These are phyloP conservation scores for Rhabdornis inornatus DNA, from an alignment of 2,113 vertebrate species.

Conservation along the genomic window DNA sequence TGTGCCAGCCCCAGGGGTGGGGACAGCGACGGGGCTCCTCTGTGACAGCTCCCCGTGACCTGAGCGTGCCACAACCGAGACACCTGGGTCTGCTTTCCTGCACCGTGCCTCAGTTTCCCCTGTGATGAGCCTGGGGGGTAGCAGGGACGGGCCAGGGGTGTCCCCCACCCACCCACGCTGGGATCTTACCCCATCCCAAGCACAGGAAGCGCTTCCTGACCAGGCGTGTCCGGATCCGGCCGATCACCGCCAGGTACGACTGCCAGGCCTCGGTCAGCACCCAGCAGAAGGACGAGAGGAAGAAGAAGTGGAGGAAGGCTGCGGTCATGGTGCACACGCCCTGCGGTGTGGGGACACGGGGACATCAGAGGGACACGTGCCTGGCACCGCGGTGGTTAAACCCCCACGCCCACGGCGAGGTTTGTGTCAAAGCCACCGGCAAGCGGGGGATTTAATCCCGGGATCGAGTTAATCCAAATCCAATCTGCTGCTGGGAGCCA, in stretches of 20 bases:
- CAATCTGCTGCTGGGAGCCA: not conserved
- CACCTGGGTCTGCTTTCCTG: not conserved
- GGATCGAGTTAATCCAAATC: constrained; percentile 49
- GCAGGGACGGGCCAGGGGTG: fast-evolving
- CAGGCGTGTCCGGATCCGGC: constrained; percentile 92
- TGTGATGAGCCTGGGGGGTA: not conserved
- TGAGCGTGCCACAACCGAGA: not conserved
- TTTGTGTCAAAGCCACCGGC: not conserved
- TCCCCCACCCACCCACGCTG: fast-evolving
- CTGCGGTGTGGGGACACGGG: constrained; percentile 26
- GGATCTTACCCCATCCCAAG: constrained; percentile 93
- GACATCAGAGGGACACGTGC: not conserved
- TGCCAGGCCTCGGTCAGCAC: constrained; percentile 99
- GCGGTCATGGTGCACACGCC: constrained; percentile 95
- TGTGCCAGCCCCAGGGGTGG: not conserved
- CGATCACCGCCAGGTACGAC: constrained; percentile 97
- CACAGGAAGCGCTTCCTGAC: constrained; percentile 98
- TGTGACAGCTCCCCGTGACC: not conserved
- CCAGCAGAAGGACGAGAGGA: constrained; percentile 99
- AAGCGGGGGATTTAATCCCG: not conserved
- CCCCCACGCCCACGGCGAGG: not conserved
- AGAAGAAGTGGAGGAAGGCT: constrained; percentile 98
- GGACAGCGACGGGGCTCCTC: not conserved
- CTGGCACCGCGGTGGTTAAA: not conserved
- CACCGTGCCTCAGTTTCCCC: not conserved